Conservation (phyloP, 2,888 invertebrate species). For the Herminia tarsipennalis region DNA sequence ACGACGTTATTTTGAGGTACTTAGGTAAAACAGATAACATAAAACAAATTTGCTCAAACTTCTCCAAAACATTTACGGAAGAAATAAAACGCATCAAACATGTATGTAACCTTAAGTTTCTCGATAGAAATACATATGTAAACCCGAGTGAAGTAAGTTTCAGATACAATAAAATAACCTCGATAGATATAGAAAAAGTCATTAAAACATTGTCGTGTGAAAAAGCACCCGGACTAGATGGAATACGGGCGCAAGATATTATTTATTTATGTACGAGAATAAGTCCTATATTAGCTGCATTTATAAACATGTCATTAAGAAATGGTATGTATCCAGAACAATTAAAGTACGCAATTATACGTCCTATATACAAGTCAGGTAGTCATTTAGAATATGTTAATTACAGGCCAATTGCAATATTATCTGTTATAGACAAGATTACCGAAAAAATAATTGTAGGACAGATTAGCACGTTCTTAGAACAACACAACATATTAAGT, state of each 20-base stretch:
- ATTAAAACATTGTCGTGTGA: neutral
- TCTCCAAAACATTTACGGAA: neutral
- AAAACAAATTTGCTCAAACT: neutral
- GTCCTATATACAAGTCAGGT: too few species aligned
- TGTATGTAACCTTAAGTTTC: neutral
- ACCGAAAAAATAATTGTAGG: slow-evolving; percentile 1
- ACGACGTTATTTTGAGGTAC: neutral
- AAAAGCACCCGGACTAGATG: slow-evolving; percentile 1
- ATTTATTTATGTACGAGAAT: neutral
- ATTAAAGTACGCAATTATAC: neutral
- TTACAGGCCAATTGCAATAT: too few species aligned
- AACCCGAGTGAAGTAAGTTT: neutral
- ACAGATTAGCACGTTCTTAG: neutral
- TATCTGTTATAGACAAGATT: slow-evolving; percentile 5
- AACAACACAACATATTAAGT: neutral
- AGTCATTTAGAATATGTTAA: too few species aligned
- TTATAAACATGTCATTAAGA: neutral
- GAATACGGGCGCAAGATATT: neutral
- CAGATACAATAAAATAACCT: neutral
- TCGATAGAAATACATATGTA: neutral
- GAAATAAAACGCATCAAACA: slow-evolving; percentile 5
- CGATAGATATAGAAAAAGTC: neutral
- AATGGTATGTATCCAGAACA: neutral
- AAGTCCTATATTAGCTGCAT: slow-evolving; percentile 2
- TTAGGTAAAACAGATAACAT: neutral